Base-by-base conservation (phyloP, 2,797 vertebrate species). In the Nannoperca australis region DNA sequence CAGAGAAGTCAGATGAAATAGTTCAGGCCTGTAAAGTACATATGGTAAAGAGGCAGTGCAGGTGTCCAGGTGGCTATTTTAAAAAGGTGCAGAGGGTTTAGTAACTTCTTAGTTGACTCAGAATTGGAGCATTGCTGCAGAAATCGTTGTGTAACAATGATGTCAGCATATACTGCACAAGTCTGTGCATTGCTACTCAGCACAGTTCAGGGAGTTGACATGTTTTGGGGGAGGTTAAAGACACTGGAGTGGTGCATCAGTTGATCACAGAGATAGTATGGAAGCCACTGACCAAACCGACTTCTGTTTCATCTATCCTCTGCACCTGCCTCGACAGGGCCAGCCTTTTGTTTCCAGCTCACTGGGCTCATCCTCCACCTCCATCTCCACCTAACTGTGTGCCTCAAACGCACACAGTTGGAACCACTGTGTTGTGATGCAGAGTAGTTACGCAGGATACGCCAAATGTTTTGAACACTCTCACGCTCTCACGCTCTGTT, bases 321-420 rank as follows among this genome's bases (percentile, higher is more conserved):
- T 82, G 72, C 83, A 85, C 81, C 85, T 87, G 79, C 73, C 63
- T 78, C 20, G 20, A 76, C 78, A 82, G 66, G 76, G 62, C 6
- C 61, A 65, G 55, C 42, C 40, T 78, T 78, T 78, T 86, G 60
- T 88, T 88, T 85, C 83, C 63, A 56, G 58, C 76, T 88, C 76
- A 27, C 61, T 66, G 75, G 32, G 18, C 74, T 79, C 82, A 76
- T 85, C 69, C 65, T 77, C 81, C 62, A 77, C 50, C 76, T 66
- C 65, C 44, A 27, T 27, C 24, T 27, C 24, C 24, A 27, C 24
- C 24, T 27, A 27, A 27, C 24, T 27, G 24, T 27, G 64, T 22
- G 70, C 69, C 71, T 86, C 50, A 44, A 76, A 78, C 13, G 9
- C 72, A 68, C 34, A 58, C 49, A 38, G 15, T 1, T 8, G 13